Base-by-base conservation (phyloP, 2,797 vertebrate species). In the Sebastes iracundus region DNA sequence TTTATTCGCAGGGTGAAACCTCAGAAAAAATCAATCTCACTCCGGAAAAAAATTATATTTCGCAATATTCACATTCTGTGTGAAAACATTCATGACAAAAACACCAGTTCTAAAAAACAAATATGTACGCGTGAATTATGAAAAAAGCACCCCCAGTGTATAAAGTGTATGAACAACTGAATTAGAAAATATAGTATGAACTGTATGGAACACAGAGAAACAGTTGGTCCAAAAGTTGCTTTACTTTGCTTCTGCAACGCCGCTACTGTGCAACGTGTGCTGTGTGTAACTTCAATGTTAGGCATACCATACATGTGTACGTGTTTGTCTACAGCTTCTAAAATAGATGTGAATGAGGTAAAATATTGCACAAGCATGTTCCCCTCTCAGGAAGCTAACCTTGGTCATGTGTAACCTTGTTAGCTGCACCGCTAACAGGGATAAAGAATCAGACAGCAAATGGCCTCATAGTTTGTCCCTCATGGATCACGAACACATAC, bases 351-450 rank as follows among this genome's bases (percentile, higher is more conserved):
- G 8, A 72, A 59, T 42, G 33, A 63, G 30, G 32, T 80, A 16
- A 90, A 86, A 83, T 84, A 90, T 79, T 81, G 83, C 61, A 53
- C 32, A 72, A 70, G 61, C 66, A 52, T 79, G 64, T 67, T 80
- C 58, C 70, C 68, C 65, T 84, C 33, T 75, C 28, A 76, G 75
- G 74, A 83, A 80, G 66, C 46, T 90, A 88, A 91, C 87, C 89
- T 89, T 90, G 89, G 68, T 66, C 68, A 82, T 73, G 72, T 82
- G 73, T 87, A 87, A 90, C 87, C 88, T 88, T 93, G 89, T 92
- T 86, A 90, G 84, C 61, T 58, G 61, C 80, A 82, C 75, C 79
- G 80, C 75, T 84, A 73, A 73, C 66, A 82, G 79, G 84, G 84
- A 91, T 85, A 81, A 88, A 88, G 64, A 78, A 85, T 85, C 79